These are phyloP conservation scores for Anarhynchus alexandrinus DNA, from an alignment of 2,113 vertebrate genomes.

Conservation along the genomic window DNA sequence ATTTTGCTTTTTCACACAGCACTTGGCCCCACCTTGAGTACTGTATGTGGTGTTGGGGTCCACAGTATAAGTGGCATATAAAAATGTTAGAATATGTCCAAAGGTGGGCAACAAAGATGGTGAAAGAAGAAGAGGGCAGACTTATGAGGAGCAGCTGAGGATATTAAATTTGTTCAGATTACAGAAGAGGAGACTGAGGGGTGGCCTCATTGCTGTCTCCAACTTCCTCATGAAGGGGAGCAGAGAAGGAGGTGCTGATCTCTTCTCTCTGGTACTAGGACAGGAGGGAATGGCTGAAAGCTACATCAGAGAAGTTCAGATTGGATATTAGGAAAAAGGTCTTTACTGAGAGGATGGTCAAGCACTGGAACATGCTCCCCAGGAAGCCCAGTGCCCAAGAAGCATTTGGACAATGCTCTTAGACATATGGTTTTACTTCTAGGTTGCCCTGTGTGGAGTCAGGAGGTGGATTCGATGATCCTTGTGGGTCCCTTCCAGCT, in stretches of 20 bases:
- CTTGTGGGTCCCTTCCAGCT: fast-evolving
- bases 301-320: background rate
- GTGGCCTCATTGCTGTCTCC: background rate
- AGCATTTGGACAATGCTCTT: background rate
- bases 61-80: background rate
- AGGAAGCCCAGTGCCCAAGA: background rate
- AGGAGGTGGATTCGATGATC: background rate
- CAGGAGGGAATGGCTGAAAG: background rate
- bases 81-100: background rate
- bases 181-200: background rate
- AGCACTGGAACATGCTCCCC: background rate
- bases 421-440: background rate
- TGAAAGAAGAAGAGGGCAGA: background rate
- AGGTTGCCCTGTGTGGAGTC: background rate
- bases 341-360: background rate
- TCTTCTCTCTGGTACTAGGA: background rate
- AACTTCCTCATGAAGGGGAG: background rate
- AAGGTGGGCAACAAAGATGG: background rate
- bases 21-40: fast-evolving
- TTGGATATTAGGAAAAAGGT: background rate
- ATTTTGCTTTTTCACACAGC: background rate
- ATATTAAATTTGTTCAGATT: background rate
- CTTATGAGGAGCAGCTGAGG: background rate
- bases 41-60: background rate
- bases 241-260: background rate